Base-by-base conservation (phyloP, 2,113 vertebrate species). In the Piprites chloris region DNA sequence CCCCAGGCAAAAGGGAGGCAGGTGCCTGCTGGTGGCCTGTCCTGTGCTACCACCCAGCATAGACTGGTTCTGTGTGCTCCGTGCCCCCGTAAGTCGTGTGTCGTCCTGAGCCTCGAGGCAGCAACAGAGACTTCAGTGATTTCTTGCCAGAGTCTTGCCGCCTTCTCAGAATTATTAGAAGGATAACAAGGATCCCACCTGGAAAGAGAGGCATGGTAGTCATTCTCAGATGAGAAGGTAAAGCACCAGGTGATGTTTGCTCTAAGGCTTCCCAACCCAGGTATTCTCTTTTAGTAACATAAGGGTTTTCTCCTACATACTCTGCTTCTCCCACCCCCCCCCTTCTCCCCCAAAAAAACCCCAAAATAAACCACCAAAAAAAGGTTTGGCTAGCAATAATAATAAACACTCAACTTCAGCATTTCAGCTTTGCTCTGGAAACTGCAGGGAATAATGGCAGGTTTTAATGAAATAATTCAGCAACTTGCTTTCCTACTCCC, bases 41-140 rank as follows among this genome's bases (percentile, higher is more conserved):
- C 62, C 71, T 50, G 9, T 2, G 14, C 98, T 98, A 99, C 99
- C 99, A 99, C 63, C 99, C 99, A 2, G 99, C 98, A 22, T 99
- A 99, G 28, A 99, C 97, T 1, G 99, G 98, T 73, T 99, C 98
- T 14, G 97, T 98, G 49, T 98, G 98, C 67, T 98, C 98, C 0
- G 90, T 98, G 17, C 98, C 96, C 33, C 98, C 98, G 0, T 99
- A 99, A 3, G 93, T 97, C 41, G 86, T 71, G 13, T 95, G 96
- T 26, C 59, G 95, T 28, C 96, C 96, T 4, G 95, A 91, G n/a
- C 98, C 98, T 86, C 96, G 94, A 14, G 90, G 78, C n/a, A 99
- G 85, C 63, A 99, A 33, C 1, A 98, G 98, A 5, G 97, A 96
- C 21, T 98, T 84, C 3, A 97, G 85, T 18, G 98, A 95, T 77